Base-by-base conservation (phyloP, 2,797 vertebrate genomes). In the Euthynnus affinis region DNA sequence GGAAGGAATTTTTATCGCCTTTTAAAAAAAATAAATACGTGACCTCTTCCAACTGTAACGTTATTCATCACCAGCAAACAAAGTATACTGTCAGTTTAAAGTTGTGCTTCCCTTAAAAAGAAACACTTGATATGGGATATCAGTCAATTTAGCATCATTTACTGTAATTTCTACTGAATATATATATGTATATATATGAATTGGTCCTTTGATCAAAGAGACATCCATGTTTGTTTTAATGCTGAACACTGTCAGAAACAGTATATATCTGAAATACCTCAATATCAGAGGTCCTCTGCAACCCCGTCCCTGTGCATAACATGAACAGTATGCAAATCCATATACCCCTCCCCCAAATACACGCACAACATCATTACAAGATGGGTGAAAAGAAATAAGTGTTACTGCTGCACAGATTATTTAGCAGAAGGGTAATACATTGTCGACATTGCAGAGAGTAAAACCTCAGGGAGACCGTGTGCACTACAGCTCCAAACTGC, bases 21-120 rank as follows among this genome's bases (percentile, higher is more conserved):
- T 80, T 88, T 42, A 76, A 83, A 89, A 87, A 89, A 86, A 69
- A 71, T 23, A 74, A 89, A 90, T 73, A 86, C 78, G 81, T 75
- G 76, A 91, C 79, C 80, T 84, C 66, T 88, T 89, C 77, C 76
- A 78, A 81, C 80, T 81, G 67, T 62, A 80, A 69, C 4, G 37
- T 77, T 71, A 78, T 66, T 82, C 67, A 64, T 77, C 58, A 57
- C 56, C 52, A 74, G 76, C 85, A 76, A 81, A 87, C 78, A 70
- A 78, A 89, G 73, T 80, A 77, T 46, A 85, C 82, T 68, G 80
- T 79, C 80, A 71, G 75, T 65, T 83, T 81, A 48, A 82, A 80
- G 64, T 90, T 91, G 87, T 92, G 90, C 92, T 91, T 92, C 81
- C 79, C 66, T 84, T 83, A 22, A 61, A 84, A 64, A 68, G 58